Conservation (phyloP, 2,797 vertebrate genomes). For the Apodemus agrarius region DNA sequence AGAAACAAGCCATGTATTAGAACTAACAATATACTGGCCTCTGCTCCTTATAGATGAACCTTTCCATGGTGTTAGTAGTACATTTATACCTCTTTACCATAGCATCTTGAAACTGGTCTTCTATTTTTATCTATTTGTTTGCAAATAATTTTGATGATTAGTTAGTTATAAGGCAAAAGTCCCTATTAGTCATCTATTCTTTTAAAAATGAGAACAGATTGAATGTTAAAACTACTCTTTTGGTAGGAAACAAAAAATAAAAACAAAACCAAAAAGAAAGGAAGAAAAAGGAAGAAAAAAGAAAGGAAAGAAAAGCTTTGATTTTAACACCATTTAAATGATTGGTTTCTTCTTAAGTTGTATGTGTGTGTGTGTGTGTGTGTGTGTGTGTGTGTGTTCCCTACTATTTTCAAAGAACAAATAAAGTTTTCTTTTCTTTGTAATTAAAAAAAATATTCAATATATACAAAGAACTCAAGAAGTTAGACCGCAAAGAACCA, state of each 20-base stretch:
- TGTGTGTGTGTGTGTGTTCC: background rate
- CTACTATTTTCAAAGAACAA: background rate
- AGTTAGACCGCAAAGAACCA: too few relatives aligned
- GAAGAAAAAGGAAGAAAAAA: too few relatives aligned
- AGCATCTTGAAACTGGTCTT: background rate
- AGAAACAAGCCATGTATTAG: background rate
- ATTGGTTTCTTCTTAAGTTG: background rate
- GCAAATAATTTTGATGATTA: background rate
- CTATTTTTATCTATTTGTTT: background rate
- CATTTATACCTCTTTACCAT: background rate
- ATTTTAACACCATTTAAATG: slow-evolving; percentile 38
- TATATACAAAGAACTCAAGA: too few relatives aligned
- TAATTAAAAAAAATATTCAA: too few relatives aligned
- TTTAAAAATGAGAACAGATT: background rate
- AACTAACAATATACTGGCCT: background rate
- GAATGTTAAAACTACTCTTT: background rate
- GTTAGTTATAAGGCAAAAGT: background rate
- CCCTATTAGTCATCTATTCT: background rate
- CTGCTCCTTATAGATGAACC: background rate
- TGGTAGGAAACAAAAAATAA: background rate
- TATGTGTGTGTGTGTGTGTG: background rate
- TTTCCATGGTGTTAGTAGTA: background rate
- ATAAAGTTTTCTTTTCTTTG: background rate
- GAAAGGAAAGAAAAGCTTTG: background rate
- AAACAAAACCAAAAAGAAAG: too few relatives aligned